phyloP scores from a whole-genome alignment of 2,797 vertebrate species.

The Helostoma temminkii region DNA sequence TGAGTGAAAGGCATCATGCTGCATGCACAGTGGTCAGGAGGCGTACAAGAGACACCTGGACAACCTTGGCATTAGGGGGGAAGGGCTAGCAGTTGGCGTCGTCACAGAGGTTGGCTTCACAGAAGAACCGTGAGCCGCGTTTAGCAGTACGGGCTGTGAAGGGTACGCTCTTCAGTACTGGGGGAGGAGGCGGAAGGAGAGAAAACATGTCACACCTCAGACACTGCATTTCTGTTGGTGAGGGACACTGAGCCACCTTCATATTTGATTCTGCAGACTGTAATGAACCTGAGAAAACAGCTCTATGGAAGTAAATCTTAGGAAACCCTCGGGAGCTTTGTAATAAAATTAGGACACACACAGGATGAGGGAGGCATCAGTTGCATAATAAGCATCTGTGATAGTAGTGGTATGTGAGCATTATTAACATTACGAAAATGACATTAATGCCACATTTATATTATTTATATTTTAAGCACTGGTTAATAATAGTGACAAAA shows the following conservation, averaged over 20 bases:
- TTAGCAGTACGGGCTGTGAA: constrained; percentile 99
- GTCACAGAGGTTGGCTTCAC: constrained; percentile 95
- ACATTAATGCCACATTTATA: constrained; percentile 51
- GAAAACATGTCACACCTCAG: constrained; percentile 77
- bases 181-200: constrained; percentile 72
- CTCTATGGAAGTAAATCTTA: background rate
- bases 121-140: constrained; percentile 98
- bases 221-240: constrained; percentile 37
- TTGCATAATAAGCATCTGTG: constrained; percentile 25
- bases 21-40: constrained; percentile 78
- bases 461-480: constrained; percentile 42
- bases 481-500: constrained; percentile 39
- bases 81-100: constrained; percentile 96
- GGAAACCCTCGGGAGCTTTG: constrained; percentile 13
- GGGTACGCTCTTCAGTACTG: constrained; percentile 98
- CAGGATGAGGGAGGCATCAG: background rate
- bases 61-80: constrained; percentile 84
- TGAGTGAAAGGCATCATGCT: constrained; percentile 75
- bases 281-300: constrained; percentile 18
- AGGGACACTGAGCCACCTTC: constrained; percentile 34
- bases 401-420: constrained; percentile 38
- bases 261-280: constrained; percentile 23
- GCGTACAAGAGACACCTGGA: constrained; percentile 80
- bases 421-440: constrained; percentile 36
- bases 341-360: constrained; percentile 39